Evolutionary conservation across 2,888 invertebrate species (phyloP), one percentile per base, ranked within the genome.

Genomic region (Ectobius pallidus): DNA sequence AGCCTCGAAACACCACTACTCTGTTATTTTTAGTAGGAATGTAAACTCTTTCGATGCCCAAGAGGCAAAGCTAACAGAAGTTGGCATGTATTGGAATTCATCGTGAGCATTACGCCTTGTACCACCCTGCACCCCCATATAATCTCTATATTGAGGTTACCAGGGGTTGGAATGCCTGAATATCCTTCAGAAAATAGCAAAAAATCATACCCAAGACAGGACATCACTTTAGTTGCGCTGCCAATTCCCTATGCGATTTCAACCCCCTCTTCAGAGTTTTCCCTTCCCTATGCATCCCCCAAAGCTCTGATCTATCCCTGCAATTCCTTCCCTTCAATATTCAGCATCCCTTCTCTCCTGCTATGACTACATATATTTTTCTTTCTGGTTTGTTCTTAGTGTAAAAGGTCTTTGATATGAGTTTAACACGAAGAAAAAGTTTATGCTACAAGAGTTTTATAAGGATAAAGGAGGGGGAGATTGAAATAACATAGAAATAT

Each of bases 361-460:
- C 16, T n/a, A 39, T 25, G 22, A 18, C 39, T 62, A 27, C 65
- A 46, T 44, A 65, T 65, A 65, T 65, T 65, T 65, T 46, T 46
- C 65, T 46, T 65, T 65, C 30, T 34, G 65, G 65, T 52, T 71
- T 63, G 65, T 49, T 39, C 49, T 16, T 30, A 34, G 65, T 71
- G 71, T 71, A 71, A 71, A 70, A 65, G 71, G 62, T 46, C 71
- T 65, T 65, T 65, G 71, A 71, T 71, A 52, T 52, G 65, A 71
- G 71, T 71, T 71, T 71, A 65, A 71, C 71, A 52, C 65, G 52
- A 30, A 32, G 27, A 44, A 63, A 52, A 49, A 18, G 65, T 62
- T 71, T 71, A 71, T 65, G 27, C 46, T 58, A 58, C 58, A 58
- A 14, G 58, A 16, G 58, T 30, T 32, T 58, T 58, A 58, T 30